phyloP scores from a whole-genome alignment of 2,797 vertebrate species.

The Myioborus melanocephalus region DNA sequence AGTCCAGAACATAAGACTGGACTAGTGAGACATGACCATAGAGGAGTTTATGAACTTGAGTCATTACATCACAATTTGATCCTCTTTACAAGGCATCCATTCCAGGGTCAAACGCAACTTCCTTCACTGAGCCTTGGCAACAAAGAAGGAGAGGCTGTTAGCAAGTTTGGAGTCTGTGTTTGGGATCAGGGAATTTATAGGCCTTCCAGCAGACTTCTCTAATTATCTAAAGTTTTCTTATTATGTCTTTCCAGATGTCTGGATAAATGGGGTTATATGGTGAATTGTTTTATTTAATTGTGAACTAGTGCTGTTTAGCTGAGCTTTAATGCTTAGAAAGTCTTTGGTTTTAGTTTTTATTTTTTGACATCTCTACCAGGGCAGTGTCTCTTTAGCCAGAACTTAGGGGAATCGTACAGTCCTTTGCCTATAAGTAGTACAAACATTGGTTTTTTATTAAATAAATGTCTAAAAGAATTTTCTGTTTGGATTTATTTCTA shows the following conservation, averaged over 20 bases:
- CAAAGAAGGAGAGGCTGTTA: not conserved
- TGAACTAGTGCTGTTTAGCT: not conserved
- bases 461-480: not conserved
- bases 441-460: not conserved
- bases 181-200: not conserved
- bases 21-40: not conserved
- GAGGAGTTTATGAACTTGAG: not conserved
- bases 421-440: not conserved
- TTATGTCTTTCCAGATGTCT: not conserved
- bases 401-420: not conserved
- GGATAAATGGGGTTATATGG: not conserved
- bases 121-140: not conserved
- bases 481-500: not conserved
- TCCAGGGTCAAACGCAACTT: not conserved
- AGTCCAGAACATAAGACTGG: not conserved
- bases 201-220: not conserved
- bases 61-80: not conserved
- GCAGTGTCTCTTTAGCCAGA: not conserved
- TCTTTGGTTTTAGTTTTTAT: not conserved
- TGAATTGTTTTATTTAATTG: not conserved
- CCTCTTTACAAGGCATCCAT: not conserved
- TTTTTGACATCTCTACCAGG: not conserved
- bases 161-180: not conserved
- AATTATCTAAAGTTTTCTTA: constrained; percentile 1
- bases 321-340: not conserved